Base-by-base conservation (phyloP, 2,797 vertebrate genomes). In the Mionectes olivaceus region DNA sequence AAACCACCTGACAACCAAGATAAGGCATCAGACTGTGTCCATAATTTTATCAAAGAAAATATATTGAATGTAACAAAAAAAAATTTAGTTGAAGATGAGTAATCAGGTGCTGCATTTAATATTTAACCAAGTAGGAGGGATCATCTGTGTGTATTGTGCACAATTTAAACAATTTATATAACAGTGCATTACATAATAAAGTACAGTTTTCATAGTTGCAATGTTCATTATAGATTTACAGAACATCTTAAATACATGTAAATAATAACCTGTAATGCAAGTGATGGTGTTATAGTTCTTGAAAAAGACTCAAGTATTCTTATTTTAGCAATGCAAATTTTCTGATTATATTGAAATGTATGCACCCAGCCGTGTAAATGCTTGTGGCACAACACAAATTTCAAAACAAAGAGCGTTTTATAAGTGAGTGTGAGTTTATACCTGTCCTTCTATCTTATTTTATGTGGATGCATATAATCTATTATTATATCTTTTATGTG, bases 231-330 rank as follows among this genome's bases (percentile, higher is more conserved):
- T 53, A 74, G 80, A 83, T 84, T 56, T 92, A 67, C 39, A 79
- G 81, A 92, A 56, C 56, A 55, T 87, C 49, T 46, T 69, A 47
- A 55, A 89, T 55, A 56, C 81, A 89, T 89, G 71, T 95, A 87
- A 92, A 87, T 84, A 96, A 86, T 89, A 93, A 95, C 84, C 89
- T 93, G 78, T 77, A 92, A 75, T 89, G 95, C 95, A 93, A 84
- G 79, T 39, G 33, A 17, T 82, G 75, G 56, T 94, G 92, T 87
- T 37, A 5, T 87, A 64, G 23, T 85, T 94, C 71, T 95, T 93
- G 89, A 96, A 89, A 93, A 94, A 64, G 56, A 43, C 60, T 95
- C 87, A 56, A 90, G 55, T 75, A 77, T 70, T 95, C 87, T 94
- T 87, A 80, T 57, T 96, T 94, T 94, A 92, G 89, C 75, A 85